phyloP scores from a whole-genome alignment of 2,797 vertebrate genomes.

The Tapirus indicus region DNA sequence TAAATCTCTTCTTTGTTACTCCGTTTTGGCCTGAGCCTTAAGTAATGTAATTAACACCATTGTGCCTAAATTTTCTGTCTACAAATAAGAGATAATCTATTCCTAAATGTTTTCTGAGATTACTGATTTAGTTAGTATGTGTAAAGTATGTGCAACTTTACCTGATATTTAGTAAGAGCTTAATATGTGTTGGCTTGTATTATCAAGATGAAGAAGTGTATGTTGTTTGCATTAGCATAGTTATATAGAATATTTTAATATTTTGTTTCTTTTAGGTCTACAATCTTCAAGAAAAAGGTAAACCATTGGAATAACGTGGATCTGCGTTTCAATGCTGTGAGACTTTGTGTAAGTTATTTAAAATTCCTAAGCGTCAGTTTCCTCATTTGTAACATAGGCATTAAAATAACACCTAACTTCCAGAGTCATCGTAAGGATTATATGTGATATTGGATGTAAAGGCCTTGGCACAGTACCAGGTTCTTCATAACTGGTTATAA shows the following conservation, averaged over 20 bases:
- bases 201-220: background rate
- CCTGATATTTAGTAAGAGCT: background rate
- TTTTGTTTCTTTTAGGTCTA: background rate
- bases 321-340: background rate
- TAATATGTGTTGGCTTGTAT: background rate
- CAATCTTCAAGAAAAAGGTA: background rate
- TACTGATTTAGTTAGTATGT: background rate
- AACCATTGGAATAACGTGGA: background rate
- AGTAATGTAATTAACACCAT: background rate
- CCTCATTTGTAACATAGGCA: background rate
- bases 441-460: background rate
- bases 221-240: background rate
- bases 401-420: background rate
- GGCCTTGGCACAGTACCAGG: background rate
- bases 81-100: background rate
- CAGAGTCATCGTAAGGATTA: background rate
- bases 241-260: background rate
- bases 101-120: background rate
- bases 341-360: background rate
- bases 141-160: background rate
- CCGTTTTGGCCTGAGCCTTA: background rate
- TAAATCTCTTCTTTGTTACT: background rate
- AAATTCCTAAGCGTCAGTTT: background rate
- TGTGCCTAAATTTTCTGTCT: background rate
- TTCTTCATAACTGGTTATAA: background rate